phyloP scores from a whole-genome alignment of 2,888 invertebrate genomes.

The Gymnosoma rotundatum region DNA sequence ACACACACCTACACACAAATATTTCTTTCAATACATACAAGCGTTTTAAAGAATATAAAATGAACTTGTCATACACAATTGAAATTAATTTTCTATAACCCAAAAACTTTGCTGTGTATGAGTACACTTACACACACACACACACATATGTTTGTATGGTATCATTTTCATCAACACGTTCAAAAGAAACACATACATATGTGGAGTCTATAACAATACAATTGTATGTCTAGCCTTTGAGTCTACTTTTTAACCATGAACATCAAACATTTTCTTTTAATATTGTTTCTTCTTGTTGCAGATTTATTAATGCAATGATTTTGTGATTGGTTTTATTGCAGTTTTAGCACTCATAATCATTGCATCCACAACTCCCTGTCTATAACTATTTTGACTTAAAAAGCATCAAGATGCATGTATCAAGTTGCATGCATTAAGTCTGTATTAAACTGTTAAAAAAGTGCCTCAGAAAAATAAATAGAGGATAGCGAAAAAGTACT shows the following conservation, averaged over 20 bases:
- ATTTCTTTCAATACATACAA: background rate
- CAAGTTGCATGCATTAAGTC: slow-evolving; percentile 58
- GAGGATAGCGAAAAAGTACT: no score
- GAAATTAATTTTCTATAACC: slow-evolving; percentile 79
- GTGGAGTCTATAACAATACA: slow-evolving; percentile 23
- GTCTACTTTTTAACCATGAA: slow-evolving; percentile 32
- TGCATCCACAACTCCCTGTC: background rate
- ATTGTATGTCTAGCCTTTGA: slow-evolving; percentile 48
- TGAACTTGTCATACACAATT: slow-evolving; percentile 80
- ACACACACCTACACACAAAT: background rate
- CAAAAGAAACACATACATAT: background rate
- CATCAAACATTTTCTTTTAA: slow-evolving; percentile 55
- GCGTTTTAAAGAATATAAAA: slow-evolving; percentile 74
- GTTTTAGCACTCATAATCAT: slow-evolving; percentile 28
- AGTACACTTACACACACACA: slow-evolving; percentile 4
- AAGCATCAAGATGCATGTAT: slow-evolving; percentile 59
- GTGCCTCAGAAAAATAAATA: background rate
- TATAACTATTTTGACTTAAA: background rate
- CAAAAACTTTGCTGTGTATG: slow-evolving; percentile 13
- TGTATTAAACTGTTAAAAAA: slow-evolving; percentile 32
- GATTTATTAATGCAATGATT: slow-evolving; percentile 50
- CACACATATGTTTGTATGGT: background rate
- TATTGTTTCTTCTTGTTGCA: slow-evolving; percentile 5
- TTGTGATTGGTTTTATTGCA: slow-evolving; percentile 59
- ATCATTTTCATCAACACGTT: background rate